Evolutionary conservation across 2,113 vertebrate genomes (phyloP).

Genomic region (Pangasianodon gigas): DNA sequence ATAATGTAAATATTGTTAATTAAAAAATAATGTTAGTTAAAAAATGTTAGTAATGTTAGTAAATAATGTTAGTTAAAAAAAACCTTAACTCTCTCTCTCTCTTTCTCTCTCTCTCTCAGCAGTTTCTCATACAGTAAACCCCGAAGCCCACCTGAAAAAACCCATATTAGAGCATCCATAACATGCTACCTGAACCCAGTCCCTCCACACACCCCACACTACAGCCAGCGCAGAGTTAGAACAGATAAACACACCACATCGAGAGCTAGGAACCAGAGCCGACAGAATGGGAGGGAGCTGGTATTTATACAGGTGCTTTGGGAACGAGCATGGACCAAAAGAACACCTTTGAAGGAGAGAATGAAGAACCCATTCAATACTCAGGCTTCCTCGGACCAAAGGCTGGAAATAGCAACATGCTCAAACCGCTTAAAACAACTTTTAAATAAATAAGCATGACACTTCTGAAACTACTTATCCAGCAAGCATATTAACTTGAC

Average conservation of each 20-base stretch:
- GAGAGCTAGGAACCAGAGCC: slow-evolving; percentile 38
- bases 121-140: slow-evolving; percentile 2
- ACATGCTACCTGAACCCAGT: slow-evolving; percentile 33
- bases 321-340: slow-evolving; percentile 33
- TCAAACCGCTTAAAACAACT: background rate
- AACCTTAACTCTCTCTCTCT: background rate
- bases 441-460: background rate
- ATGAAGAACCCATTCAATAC: slow-evolving; percentile 32
- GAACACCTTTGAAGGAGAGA: slow-evolving; percentile 47
- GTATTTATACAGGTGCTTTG: slow-evolving; percentile 58
- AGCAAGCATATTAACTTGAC: background rate
- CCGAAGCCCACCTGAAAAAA: slow-evolving; percentile 48
- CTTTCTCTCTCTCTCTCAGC: background rate
- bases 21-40: no score
- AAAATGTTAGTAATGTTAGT: no score
- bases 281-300: slow-evolving; percentile 31
- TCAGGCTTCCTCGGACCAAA: background rate
- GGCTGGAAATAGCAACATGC: background rate
- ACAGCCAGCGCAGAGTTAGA: background rate
- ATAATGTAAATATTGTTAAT: no score
- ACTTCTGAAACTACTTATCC: background rate
- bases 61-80: background rate
- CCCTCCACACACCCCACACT: background rate
- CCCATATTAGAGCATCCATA: slow-evolving; percentile 32
- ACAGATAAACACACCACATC: slow-evolving; percentile 55